phyloP scores from a whole-genome alignment of 2,888 invertebrate species.

The Steinernema carpocapsae region DNA sequence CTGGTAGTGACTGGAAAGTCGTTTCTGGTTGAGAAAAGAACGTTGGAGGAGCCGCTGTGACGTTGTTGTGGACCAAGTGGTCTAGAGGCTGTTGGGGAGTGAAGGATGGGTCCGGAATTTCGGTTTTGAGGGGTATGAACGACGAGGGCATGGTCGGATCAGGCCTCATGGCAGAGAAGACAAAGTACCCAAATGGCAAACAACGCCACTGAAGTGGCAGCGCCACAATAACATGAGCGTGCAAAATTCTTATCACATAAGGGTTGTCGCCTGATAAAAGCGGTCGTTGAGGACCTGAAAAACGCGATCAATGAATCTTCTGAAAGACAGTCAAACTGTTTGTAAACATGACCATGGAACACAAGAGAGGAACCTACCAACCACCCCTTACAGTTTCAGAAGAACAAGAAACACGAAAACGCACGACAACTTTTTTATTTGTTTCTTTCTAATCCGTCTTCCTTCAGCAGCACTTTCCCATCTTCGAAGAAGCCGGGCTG shows the following conservation, averaged over 20 bases:
- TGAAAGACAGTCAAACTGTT: neutral
- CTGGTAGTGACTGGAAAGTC: neutral
- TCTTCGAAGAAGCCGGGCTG: neutral
- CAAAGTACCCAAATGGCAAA: neutral
- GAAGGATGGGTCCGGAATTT: neutral
- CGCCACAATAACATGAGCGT: neutral
- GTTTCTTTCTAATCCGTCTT: neutral
- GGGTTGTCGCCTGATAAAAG: neutral
- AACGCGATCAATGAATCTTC: neutral
- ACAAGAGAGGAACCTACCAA: neutral
- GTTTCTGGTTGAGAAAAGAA: neutral
- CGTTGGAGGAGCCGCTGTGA: too few relatives aligned
- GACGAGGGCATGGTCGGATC: neutral
- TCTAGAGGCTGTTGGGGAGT: too few relatives aligned
- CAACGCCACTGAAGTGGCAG: neutral
- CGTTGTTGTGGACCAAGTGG: too few relatives aligned
- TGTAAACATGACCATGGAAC: neutral
- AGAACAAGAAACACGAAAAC: neutral
- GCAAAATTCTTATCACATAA: slow-evolving; percentile 13
- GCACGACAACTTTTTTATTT: neutral
- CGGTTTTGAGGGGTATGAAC: too few relatives aligned
- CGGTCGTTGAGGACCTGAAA: neutral
- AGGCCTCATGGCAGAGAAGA: too few relatives aligned
- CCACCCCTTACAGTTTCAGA: neutral
- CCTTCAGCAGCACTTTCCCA: neutral